Percentiles rank a stretch among this genome's conserved stretches.
These are phyloP conservation scores for Sesia apiformis DNA, from an alignment of 2,888 invertebrate species.

Conservation along the genomic window DNA sequence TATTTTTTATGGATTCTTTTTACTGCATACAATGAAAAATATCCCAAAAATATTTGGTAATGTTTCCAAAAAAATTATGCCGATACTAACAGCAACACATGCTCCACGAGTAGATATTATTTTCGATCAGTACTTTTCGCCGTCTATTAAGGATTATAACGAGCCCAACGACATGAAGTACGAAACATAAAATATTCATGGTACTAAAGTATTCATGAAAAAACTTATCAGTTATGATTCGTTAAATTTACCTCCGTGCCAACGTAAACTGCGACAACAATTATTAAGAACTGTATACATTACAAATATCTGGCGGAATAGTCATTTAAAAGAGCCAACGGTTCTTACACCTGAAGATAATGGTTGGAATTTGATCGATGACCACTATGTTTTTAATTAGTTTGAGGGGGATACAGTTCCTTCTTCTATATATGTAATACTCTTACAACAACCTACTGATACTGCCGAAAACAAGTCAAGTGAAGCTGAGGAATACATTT, in stretches of 20 bases:
- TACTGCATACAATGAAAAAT: constrained; percentile 5
- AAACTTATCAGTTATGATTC: constrained; percentile 3
- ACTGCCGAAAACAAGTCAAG: not conserved
- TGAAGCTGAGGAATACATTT: not conserved
- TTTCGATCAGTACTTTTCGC: constrained; percentile 6
- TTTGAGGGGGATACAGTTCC: too few species aligned
- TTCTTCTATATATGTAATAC: not conserved
- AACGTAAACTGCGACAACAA: constrained; percentile 4
- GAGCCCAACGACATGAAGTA: constrained; percentile 3
- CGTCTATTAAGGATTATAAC: constrained; percentile 7
- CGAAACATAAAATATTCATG: constrained; percentile 3
- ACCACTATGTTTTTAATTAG: not conserved
- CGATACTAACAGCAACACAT: constrained; percentile 3
- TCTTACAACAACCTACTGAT: too few species aligned
- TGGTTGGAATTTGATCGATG: not conserved
- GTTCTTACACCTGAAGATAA: not conserved
- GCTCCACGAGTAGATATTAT: constrained; percentile 4
- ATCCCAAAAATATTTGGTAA: constrained; percentile 5
- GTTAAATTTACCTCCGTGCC: constrained; percentile 1
- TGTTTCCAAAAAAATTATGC: constrained; percentile 1
- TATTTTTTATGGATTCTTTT: not conserved
- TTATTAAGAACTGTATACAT: not conserved
- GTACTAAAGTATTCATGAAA: constrained; percentile 5
- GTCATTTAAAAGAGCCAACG: not conserved
- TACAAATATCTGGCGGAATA: not conserved